Conservation (phyloP, 2,888 invertebrate genomes). For the Hermaeophaga mercurialis region DNA sequence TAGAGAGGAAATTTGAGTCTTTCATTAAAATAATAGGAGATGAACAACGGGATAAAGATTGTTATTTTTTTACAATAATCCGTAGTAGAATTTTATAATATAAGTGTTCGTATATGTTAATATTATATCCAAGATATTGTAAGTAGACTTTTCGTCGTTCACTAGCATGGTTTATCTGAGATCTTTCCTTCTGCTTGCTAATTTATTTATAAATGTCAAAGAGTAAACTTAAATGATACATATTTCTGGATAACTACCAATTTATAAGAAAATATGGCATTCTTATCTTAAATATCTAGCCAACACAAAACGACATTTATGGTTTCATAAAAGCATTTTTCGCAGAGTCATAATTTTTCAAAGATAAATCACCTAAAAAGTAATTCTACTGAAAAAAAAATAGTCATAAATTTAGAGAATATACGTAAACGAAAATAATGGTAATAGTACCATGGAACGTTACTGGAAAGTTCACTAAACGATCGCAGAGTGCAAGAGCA, state of each 20-base stretch:
- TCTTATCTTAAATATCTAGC: conserved; percentile 11
- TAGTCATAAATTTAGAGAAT: conserved; percentile 18
- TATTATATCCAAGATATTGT: too few species aligned
- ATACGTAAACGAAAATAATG: conserved; percentile 29
- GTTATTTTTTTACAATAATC: too few species aligned
- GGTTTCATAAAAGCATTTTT: conserved; percentile 24
- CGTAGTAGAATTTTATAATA: too few species aligned
- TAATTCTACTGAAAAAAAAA: conserved; percentile 21
- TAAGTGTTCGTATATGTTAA: too few species aligned
- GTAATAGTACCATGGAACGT: conserved; percentile 23
- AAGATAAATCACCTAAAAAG: conserved; percentile 17
- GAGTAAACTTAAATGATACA: too few species aligned
- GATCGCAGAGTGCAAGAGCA: conserved; percentile 27
- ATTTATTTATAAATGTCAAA: too few species aligned
- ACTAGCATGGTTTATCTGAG: too few species aligned
- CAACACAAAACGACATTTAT: conserved; percentile 15
- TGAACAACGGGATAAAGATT: too few species aligned
- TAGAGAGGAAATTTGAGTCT: too few species aligned
- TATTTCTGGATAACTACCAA: conserved; percentile 10
- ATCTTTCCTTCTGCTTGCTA: too few species aligned
- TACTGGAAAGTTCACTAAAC: conserved; percentile 32
- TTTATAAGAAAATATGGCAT: conserved; percentile 2
- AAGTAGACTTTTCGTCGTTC: too few species aligned
- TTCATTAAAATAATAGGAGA: too few species aligned
- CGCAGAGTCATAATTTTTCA: conserved; percentile 15